Evolutionary conservation across 2,113 vertebrate genomes (phyloP), one percentile per base, ranked within the genome.

Genomic region (Cyprinodon brontotheroides): DNA sequence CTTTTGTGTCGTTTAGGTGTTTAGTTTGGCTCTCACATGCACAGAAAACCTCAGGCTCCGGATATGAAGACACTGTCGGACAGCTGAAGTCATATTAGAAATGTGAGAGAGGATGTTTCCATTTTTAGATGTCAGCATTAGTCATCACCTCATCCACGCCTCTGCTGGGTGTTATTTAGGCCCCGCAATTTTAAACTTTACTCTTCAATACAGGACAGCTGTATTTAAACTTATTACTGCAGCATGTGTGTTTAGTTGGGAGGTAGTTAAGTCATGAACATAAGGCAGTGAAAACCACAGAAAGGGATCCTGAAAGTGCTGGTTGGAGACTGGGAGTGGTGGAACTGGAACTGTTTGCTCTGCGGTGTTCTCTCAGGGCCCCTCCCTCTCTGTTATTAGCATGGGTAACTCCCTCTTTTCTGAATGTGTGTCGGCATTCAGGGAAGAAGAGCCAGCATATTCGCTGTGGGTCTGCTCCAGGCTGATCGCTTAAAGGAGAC

Each of bases 341-440:
- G 73, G 66, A 82, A 70, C 70, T 78, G 77, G 76, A 88, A 53
- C 65, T 76, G 83, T 64, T 39, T 70, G 48, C 50, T 3, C n/a
- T 78, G 85, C 80, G 79, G 78, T 77, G 85, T 2, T 57, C 64
- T 45, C 66, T 80, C 4, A 77, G 72, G 22, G 61, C 74, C 90
- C 29, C 83, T 80, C 92, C 89, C 81, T 84, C 87, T 81, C 75
- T 65, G 63, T 65, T 61, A 83, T 91, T 84, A 81, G 64, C 81
- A 70, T 84, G 81, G 75, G 83, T 60, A 36, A 87, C 89, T 91
- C 93, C 87, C 89, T 76, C 87, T 79, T n/a, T 57, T n/a, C 47
- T 77, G 84, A 75, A 69, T 86, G 84, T 84, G 79, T 74, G 85
- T 87, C 72, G 62, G 53, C 83, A 80, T 74, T 47, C 80, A 79